Evolutionary conservation across 1,140 invertebrate species (phyloP), one percentile per base, ranked within the genome.

Genomic region (Ceratina australensis): DNA sequence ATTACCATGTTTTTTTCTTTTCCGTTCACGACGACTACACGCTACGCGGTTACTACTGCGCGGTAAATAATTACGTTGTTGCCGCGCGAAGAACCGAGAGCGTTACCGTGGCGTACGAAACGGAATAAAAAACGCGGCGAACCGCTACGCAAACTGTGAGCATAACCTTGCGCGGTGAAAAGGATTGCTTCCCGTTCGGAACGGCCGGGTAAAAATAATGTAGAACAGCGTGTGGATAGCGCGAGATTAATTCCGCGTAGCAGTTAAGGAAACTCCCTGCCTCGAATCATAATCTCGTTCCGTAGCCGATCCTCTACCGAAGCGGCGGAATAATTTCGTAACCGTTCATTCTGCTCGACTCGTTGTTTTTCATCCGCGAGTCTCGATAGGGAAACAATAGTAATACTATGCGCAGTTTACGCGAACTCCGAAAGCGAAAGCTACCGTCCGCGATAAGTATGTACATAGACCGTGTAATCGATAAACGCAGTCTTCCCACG

Each of bases 51-150:
- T 20, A 68, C 49, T 73, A 85, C 80, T 82, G 77, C 76, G 59
- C 52, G 72, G 72, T 71, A 85, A 85, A 82, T 85, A 84, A 76
- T 72, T 78, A 79, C 64, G 74, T 73, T 42, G 68, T 33, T 68
- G 47, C 22, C 54, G 15, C 20, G 42, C 42, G 63, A 69, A 64
- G 63, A 69, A 64, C 65, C 49, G n/a, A 56, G 59, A 64, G 50
- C 59, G 50, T 13, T 67, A 68, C 66, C 78, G 67, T 20, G 65
- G 26, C 47, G 10, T 10, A 42, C 33, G 8, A 42, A 42, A 63
- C 49, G 72, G 56, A 80, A 84, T 28, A 63, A 33, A 49, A 50
- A 15, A n/a, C 18, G 7, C 26, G n/a, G 22, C 57, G 54, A 10
- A 47, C 47, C 20, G 10, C 16, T 66, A 47, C 22, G 49, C 8